These are phyloP conservation scores for Diorhabda elongata DNA, from an alignment of 1,140 invertebrate species.

Conservation along the genomic window DNA sequence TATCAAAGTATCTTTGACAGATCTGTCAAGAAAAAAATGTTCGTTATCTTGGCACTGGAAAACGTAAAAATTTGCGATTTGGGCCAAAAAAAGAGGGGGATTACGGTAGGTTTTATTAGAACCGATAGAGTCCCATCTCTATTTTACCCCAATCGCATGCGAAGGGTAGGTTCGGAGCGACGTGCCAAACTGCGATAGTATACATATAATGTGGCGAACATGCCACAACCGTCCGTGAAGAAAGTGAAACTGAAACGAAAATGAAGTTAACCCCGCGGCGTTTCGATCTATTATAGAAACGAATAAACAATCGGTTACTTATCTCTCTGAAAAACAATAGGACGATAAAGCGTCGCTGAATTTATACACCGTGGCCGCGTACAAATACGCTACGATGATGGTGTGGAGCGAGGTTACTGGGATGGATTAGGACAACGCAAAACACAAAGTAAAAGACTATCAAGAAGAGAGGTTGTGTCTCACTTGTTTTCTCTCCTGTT, in stretches of 20 bases:
- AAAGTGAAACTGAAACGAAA: constrained; percentile 2
- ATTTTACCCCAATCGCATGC: background rate
- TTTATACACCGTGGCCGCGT: too few relatives aligned
- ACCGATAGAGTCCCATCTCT: background rate
- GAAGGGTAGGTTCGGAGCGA: background rate
- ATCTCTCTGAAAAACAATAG: constrained; percentile 1
- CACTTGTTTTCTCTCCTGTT: background rate
- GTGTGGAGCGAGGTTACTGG: background rate
- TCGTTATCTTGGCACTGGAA: too few relatives aligned
- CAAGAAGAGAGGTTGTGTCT: background rate
- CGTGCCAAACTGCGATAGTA: background rate
- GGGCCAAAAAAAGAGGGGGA: too few relatives aligned
- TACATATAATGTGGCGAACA: background rate
- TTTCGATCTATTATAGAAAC: background rate
- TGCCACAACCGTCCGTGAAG: background rate
- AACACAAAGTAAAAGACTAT: constrained; percentile 1
- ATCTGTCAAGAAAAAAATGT: too few relatives aligned
- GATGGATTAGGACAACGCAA: background rate
- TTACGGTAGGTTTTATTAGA: too few relatives aligned
- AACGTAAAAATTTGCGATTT: too few relatives aligned
- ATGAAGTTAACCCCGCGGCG: background rate
- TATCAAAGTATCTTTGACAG: too few relatives aligned
- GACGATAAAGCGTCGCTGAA: background rate
- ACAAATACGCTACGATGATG: background rate
- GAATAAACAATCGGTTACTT: background rate